Base-by-base conservation (phyloP, 1,140 invertebrate genomes). In the Mylabris phalerata region DNA sequence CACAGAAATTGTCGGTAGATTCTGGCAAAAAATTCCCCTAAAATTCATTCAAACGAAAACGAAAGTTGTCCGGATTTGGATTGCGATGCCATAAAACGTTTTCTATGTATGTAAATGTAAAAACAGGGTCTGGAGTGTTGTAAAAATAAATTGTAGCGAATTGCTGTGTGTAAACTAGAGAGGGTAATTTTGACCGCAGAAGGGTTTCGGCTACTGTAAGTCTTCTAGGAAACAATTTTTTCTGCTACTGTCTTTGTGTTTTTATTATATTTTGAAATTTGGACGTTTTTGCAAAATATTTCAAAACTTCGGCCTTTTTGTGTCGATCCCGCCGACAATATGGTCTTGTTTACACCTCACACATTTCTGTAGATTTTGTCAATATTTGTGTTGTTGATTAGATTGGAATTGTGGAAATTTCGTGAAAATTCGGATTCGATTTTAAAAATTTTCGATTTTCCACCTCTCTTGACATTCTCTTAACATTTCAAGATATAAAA, bases 61-160 rank as follows among this genome's bases (percentile, higher is more conserved):
- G 55, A 57, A 57, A 57, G 55, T 57, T 50, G 55, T 25, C 19
- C 7, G 42, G 47, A 42, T 56, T 19, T 56, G 45, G 45, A 40
- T 50, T 57, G 42, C 13, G 39, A 9, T 6, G 47, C 9, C 47
- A 57, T 57, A 57, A 57, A 57, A 57, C 19, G 19, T 27, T 13
- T 48, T 44, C 42, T 39, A 39, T 55, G 54, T 39, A 48, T 55
- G 45, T 11, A 48, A n/a, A 56, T 7, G 7, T 7, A 48, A 32
- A 43, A 48, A 25, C 46, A 43, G 39, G 19, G 39, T n/a, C 50
- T 26, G 41, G 7, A 5, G 45, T 48, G 55, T 57, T 57, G 55
- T 57, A 57, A 57, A 57, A 57, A 57, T 57, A 57, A 57, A 57
- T 50, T 27, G 48, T 57, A 46, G 45, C 52, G 52, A 55, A 50